Evolutionary conservation across 2,888 invertebrate species (phyloP).

Genomic region (Adela reaumurella): DNA sequence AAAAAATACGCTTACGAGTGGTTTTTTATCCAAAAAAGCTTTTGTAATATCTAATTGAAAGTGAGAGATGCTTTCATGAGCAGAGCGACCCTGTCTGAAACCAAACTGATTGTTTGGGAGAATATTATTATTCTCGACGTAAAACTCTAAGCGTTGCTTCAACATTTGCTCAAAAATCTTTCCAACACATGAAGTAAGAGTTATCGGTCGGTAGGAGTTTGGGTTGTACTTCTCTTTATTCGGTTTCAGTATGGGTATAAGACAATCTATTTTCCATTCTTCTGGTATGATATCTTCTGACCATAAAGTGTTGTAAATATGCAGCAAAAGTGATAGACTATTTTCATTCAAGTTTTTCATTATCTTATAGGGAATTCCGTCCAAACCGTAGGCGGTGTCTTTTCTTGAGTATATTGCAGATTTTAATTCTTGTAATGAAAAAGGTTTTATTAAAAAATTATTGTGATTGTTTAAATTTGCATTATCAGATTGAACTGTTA

Average conservation of each 20-base stretch:
- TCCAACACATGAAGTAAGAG: conserved; percentile 6
- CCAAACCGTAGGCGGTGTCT: conserved; percentile 1
- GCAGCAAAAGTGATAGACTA: background rate
- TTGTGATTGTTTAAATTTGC: background rate
- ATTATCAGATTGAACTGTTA: background rate
- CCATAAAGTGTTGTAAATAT: background rate
- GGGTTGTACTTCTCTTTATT: conserved; percentile 1
- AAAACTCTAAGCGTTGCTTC: conserved; percentile 5
- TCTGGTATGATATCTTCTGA: background rate
- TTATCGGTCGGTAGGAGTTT: conserved; percentile 7
- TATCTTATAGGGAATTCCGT: background rate
- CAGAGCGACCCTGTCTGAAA: conserved; percentile 3
- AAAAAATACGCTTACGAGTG: conserved; percentile 3
- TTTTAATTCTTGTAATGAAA: background rate
- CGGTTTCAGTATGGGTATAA: conserved; percentile 7
- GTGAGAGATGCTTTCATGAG: conserved; percentile 1
- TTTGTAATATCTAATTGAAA: background rate
- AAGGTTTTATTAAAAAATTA: background rate
- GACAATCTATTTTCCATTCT: conserved; percentile 2
- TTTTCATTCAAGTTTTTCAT: background rate
- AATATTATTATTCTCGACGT: conserved; percentile 5
- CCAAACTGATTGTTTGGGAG: conserved; percentile 9
- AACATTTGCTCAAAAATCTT: conserved; percentile 7
- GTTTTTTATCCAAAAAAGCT: background rate
- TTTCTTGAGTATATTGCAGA: background rate